A percentile compares a stretch with the other conserved stretches of the same genome.
These are phyloP conservation scores for Perca fluviatilis DNA, from an alignment of 2,113 vertebrate species.

Conservation along the genomic window DNA sequence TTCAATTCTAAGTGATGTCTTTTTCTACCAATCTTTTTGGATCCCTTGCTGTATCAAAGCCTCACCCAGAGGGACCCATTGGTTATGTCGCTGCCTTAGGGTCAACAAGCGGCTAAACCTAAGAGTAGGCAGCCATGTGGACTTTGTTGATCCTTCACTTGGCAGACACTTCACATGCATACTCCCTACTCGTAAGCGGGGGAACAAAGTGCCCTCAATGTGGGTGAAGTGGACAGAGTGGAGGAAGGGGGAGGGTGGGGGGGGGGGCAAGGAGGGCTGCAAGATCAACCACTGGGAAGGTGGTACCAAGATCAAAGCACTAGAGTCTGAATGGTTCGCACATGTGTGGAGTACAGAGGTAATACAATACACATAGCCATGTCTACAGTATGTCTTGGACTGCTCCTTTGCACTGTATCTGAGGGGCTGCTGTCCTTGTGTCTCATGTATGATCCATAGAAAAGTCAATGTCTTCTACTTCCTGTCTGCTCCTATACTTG, in stretches of 20 bases:
- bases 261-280: not conserved
- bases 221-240: constrained; percentile 42
- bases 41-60: not conserved
- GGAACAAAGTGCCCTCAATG: constrained; percentile 38
- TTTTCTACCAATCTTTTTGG: constrained; percentile 8
- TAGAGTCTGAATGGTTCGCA: constrained; percentile 11
- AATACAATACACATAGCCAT: not conserved
- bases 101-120: constrained; percentile 33
- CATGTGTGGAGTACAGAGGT: not conserved
- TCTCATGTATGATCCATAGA: not conserved
- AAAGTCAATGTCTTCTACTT: not conserved
- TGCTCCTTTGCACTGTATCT: not conserved
- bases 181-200: constrained; percentile 38
- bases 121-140: constrained; percentile 49
- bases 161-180: constrained; percentile 46
- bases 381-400: not conserved
- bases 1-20: constrained; percentile 25
- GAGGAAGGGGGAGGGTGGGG: constrained; percentile 19
- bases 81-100: not conserved
- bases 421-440: not conserved
- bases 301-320: constrained; percentile 31
- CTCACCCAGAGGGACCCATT: not conserved
- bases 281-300: constrained; percentile 30
- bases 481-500: not conserved
- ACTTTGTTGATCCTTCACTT: constrained; percentile 19